Conservation (phyloP, 2,888 invertebrate species). For the Malthinus flaveolus region DNA sequence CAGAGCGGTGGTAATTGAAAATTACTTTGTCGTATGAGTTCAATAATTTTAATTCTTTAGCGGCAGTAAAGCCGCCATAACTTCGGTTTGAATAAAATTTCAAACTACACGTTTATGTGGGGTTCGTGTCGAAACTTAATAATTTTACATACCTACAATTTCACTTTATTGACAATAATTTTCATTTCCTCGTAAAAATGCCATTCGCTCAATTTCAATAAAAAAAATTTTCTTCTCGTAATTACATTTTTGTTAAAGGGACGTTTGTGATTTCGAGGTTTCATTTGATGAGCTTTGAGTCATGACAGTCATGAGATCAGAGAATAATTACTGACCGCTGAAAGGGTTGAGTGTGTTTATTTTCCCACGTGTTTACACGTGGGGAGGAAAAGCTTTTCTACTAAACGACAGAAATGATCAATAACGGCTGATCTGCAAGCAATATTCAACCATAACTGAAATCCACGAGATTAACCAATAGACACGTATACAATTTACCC, state of each 20-base stretch:
- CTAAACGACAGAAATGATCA: slow-evolving; percentile 43
- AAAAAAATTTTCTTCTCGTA: slow-evolving; percentile 3
- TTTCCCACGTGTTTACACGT: slow-evolving; percentile 40
- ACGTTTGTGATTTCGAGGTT: slow-evolving; percentile 21
- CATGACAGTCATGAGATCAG: slow-evolving; percentile 31
- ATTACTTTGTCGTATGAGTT: too few species aligned
- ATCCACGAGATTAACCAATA: slow-evolving; percentile 40
- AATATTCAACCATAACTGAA: slow-evolving; percentile 34
- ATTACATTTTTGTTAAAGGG: slow-evolving; percentile 17
- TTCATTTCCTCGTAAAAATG: background rate
- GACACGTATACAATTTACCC: slow-evolving; percentile 35
- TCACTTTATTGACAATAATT: too few species aligned
- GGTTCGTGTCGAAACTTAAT: too few species aligned
- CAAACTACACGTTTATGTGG: too few species aligned
- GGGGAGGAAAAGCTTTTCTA: slow-evolving; percentile 17
- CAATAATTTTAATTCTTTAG: too few species aligned
- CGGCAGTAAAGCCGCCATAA: too few species aligned
- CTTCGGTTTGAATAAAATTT: too few species aligned
- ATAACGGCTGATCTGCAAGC: slow-evolving; percentile 38
- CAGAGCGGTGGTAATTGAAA: too few species aligned
- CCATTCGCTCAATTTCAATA: too few species aligned
- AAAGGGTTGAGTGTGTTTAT: slow-evolving; percentile 42
- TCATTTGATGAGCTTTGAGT: slow-evolving; percentile 27
- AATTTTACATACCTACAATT: too few species aligned
- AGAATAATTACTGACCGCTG: slow-evolving; percentile 31